Base-by-base conservation (phyloP, 2,888 invertebrate genomes). In the Branchipolynoe longqiensis region DNA sequence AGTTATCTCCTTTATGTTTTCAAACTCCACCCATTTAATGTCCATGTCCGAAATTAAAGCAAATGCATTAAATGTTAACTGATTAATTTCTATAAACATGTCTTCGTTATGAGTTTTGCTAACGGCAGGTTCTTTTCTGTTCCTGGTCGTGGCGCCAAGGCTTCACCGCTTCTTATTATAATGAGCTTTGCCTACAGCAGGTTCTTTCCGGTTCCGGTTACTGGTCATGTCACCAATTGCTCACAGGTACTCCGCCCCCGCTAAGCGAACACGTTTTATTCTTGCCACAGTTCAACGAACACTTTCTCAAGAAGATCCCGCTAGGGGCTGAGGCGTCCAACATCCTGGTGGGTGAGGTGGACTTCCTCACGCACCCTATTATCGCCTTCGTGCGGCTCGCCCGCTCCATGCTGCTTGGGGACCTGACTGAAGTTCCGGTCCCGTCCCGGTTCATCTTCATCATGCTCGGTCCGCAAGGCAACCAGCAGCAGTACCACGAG, bases 281-380 rank as follows among this genome's bases (percentile, higher is more conserved):
- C 58, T 82, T 54, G 22, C 81, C 82, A 12, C 87, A 89, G 89
- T 88, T 87, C 87, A 89, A 89, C 64, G 86, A 89, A 74, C 89
- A 89, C 83, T 93, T 93, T 88, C 91, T 93, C 92, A 91, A 97
- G 87, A 99, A 99, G 95, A 97, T 99, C 93, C 99, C 99, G 22
- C 96, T 96, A 0, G 99, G 98, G 25, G 97, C 99, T 0, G 99
- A 99, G 94, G 98, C 99, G 0, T 98, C 98, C 87, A 99, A 99
- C 93, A 99, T 99, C 90, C 95, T 99, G 85, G 98, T 99, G 0
- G 99, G 99, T 33, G 99, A 99, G 95, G 97, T 99, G 14, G 98
- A 98, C 93, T 98, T 98, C 92, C 95, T 99, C 83, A 97, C 97
- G 88, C 97, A 98, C 94, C 97, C 98, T 12, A 94, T 99, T 85